phyloP scores from a whole-genome alignment of 2,888 invertebrate genomes.

The Ganaspis brasiliensis region DNA sequence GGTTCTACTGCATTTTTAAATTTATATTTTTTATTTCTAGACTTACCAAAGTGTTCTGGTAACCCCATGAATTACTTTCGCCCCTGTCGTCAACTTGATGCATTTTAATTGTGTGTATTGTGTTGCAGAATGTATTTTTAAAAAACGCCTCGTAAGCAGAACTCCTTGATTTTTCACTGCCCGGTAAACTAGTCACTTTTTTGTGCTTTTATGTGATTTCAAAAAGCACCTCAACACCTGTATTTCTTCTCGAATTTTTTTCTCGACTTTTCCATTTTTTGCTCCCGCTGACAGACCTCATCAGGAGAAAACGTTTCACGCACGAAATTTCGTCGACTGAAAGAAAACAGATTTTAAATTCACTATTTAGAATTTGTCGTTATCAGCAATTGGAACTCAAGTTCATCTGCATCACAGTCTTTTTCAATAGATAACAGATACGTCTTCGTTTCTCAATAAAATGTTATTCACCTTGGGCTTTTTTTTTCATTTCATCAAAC shows the following conservation, averaged over 20 bases:
- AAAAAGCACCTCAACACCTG: constrained; percentile 9
- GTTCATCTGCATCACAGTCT: constrained; percentile 23
- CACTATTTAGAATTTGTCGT: constrained; percentile 11
- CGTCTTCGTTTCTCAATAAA: constrained; percentile 5
- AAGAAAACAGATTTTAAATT: constrained; percentile 8
- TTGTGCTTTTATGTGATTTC: constrained; percentile 25
- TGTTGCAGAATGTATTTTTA: too few species aligned
- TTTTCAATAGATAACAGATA: constrained; percentile 33
- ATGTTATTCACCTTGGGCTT: not conserved
- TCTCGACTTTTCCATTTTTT: constrained; percentile 31
- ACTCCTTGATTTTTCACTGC: not conserved
- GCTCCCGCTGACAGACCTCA: not conserved
- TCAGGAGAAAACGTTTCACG: constrained; percentile 1
- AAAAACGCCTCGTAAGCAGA: not conserved
- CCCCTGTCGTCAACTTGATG: constrained; percentile 76
- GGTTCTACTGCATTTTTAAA: too few species aligned
- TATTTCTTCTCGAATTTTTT: constrained; percentile 16
- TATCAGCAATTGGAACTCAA: constrained; percentile 18
- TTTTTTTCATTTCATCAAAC: too few species aligned
- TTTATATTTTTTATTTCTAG: too few species aligned
- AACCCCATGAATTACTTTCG: constrained; percentile 83
- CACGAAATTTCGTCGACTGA: constrained; percentile 2
- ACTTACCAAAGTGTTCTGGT: constrained; percentile 87
- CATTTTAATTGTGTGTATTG: constrained; percentile 70
- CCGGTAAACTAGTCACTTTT: not conserved